A percentile compares a stretch with the other conserved stretches of the same genome.
Evolutionary conservation across 1,140 invertebrate species (phyloP).

Genomic region (Aphelenchoides avenae): DNA sequence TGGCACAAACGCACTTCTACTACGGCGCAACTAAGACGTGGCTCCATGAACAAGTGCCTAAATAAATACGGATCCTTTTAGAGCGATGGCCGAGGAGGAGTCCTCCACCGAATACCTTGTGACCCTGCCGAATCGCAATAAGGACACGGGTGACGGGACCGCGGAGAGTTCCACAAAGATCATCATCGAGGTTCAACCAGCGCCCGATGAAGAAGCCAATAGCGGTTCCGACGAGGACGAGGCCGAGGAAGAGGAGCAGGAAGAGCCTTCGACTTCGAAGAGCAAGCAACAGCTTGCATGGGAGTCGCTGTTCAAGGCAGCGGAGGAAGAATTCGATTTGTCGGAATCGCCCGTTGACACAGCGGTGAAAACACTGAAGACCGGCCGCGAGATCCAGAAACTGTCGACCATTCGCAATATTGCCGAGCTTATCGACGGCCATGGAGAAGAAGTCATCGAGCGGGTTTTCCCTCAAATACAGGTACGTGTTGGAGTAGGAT

Average conservation of each 20-base stretch:
- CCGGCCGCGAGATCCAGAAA: slow-evolving; percentile 30
- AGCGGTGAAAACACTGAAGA: slow-evolving; percentile 26
- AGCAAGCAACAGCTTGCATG: slow-evolving; percentile 9
- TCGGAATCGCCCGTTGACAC: slow-evolving; percentile 15
- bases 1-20: no score
- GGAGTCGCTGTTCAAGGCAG: slow-evolving; percentile 24
- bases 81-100: no score
- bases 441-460: slow-evolving; percentile 18
- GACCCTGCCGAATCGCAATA: no score
- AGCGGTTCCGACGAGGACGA: no score
- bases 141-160: no score
- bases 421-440: slow-evolving; percentile 21
- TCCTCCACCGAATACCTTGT: no score
- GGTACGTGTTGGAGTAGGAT: slow-evolving; percentile 5
- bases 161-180: no score
- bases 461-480: slow-evolving; percentile 21
- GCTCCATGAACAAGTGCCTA: no score
- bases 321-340: slow-evolving; percentile 31
- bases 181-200: no score
- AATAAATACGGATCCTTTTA: no score
- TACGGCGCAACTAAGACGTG: no score
- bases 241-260: slow-evolving; percentile 9
- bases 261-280: not conserved
- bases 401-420: slow-evolving; percentile 21
- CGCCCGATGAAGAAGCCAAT: no score